Base-by-base conservation (phyloP, 1,140 invertebrate genomes). In the Pseudomyrmex dendroicus region DNA sequence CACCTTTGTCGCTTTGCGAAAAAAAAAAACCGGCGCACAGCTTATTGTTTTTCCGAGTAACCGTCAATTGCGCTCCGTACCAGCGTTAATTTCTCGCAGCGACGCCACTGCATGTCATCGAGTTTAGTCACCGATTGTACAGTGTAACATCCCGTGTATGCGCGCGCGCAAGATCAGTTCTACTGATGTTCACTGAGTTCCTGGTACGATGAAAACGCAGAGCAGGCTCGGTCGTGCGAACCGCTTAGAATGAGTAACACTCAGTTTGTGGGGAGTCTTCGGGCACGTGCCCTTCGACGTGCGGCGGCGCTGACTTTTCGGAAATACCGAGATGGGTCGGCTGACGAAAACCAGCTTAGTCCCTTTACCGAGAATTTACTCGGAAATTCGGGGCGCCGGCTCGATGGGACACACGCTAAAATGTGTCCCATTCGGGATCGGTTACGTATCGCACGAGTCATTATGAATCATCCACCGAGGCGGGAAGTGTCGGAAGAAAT, bases 61-160 rank as follows among this genome's bases (percentile, higher is more conserved):
- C 12, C 54, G 76, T 48, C 66, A 70, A 80, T 80, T 80, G 22
- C 56, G 44, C 54, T 35, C 76, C 9, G 66, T 44, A 50, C 4
- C 52, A 44, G 35, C 66, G 66, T 70, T 80, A 80, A 80, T 72
- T 72, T 70, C 54, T 80, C 52, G 66, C 48, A 84, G 62, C 73
- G 83, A 88, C 62, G 73, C 67, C 62, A 78, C 62, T 83, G 72
- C 76, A 70, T 44, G 86, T 74, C 70, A 44, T 48, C 54, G 73
- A 46, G 86, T 88, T 89, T 89, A 89, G 87, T 89, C 86, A 89
- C 67, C 84, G 87, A 88, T 89, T 89, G 88, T 59, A 83, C 54
- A 48, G 57, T 74, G 76, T 57, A 87, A 50, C 82, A 66, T n/a
- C 25, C 56, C 80, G 54, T 48, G 73, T 61, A n/a, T 22, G 17